phyloP scores from a whole-genome alignment of 2,113 vertebrate species.

The Saguinus midas region DNA sequence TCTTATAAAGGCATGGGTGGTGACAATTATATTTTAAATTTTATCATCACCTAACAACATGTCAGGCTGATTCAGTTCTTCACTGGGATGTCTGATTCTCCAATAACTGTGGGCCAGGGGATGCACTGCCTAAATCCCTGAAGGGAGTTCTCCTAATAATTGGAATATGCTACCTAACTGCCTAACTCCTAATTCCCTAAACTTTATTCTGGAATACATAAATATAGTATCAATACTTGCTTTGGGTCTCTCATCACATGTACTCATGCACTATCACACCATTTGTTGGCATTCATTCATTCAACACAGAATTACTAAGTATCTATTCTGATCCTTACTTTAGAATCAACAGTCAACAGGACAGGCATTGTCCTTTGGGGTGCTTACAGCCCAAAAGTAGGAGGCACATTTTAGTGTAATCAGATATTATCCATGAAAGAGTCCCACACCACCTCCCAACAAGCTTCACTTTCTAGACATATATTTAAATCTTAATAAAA shows the following conservation, averaged over 20 bases:
- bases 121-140: not conserved
- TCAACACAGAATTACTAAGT: not conserved
- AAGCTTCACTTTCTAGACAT: not conserved
- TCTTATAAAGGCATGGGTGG: not conserved
- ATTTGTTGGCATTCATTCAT: not conserved
- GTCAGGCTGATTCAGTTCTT: conserved; percentile 5
- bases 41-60: conserved; percentile 28
- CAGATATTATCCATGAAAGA: not conserved
- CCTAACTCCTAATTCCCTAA: not conserved
- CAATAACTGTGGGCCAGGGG: not conserved
- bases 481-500: not conserved
- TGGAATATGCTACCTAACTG: not conserved
- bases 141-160: not conserved
- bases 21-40: conserved; percentile 20
- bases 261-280: not conserved
- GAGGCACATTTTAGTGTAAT: not conserved
- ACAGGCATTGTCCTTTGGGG: not conserved
- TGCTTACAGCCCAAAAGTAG: not conserved
- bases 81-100: not conserved
- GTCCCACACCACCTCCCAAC: not conserved
- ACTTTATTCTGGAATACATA: not conserved
- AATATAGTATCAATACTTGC: conserved; percentile 5
- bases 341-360: not conserved
- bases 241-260: not conserved
- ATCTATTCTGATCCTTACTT: not conserved